phyloP scores from a whole-genome alignment of 2,797 vertebrate species.

The Rhadinocentrus ornatus region DNA sequence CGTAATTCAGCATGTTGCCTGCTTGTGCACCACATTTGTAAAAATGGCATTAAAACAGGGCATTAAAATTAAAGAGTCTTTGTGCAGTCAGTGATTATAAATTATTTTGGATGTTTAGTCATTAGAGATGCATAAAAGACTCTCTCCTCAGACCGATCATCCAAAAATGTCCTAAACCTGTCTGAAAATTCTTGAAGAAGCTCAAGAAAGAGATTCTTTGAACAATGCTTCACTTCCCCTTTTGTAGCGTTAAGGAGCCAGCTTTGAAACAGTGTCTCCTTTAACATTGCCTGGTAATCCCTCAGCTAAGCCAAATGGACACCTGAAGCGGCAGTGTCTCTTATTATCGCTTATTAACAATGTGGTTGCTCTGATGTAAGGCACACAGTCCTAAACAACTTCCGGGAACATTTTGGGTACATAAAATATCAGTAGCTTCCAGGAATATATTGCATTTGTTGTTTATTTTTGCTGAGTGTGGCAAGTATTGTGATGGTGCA shows the following conservation, averaged over 20 bases:
- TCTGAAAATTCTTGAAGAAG: conserved; percentile 71
- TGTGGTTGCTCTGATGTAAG: conserved; percentile 39
- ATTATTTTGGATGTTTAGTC: conserved; percentile 47
- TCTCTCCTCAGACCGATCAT: conserved; percentile 42
- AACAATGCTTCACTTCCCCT: conserved; percentile 70
- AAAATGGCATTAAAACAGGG: neutral
- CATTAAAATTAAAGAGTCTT: neutral
- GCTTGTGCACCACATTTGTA: neutral
- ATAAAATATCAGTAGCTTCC: conserved; percentile 29
- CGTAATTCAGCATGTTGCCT: neutral
- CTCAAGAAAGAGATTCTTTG: conserved; percentile 70
- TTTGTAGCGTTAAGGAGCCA: conserved; percentile 61
- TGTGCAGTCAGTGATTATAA: neutral
- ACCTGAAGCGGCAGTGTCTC: conserved; percentile 54
- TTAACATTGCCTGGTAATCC: conserved; percentile 69
- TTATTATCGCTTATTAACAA: conserved; percentile 50
- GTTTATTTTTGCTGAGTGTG: conserved; percentile 16
- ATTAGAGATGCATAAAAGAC: conserved; percentile 45
- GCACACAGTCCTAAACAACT: conserved; percentile 3
- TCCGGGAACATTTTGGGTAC: conserved; percentile 6
- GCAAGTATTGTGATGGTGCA: conserved; percentile 34
- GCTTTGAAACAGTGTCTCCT: conserved; percentile 67
- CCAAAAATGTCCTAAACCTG: conserved; percentile 63
- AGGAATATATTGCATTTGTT: conserved; percentile 2
- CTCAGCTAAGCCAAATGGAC: conserved; percentile 57